These are phyloP conservation scores for Pocillopora verrucosa DNA, from an alignment of 64 coral and sea anemone species.

Conservation along the genomic window DNA sequence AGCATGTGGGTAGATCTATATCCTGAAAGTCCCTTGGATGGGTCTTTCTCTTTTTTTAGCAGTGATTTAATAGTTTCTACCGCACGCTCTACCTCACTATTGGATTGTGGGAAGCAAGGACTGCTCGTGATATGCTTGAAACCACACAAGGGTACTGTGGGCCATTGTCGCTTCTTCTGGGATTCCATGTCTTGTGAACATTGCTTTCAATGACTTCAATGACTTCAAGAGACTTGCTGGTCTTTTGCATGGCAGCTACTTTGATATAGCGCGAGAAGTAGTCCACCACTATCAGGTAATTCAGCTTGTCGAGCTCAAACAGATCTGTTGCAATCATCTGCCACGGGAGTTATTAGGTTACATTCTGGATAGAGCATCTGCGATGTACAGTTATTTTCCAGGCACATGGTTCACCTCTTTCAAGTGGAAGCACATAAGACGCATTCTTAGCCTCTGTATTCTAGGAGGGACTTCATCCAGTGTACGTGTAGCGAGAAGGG, in stretches of 20 bases:
- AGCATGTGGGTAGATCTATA: conserved; percentile 55
- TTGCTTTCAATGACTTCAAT: neutral
- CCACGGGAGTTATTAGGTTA: neutral
- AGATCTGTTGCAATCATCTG: conserved; percentile 19
- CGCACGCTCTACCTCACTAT: conserved; percentile 42
- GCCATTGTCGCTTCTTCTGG: neutral
- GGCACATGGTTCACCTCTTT: conserved; percentile 8
- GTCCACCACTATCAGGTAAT: conserved; percentile 4
- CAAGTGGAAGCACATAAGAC: conserved; percentile 52
- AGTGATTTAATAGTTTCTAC: conserved; percentile 46
- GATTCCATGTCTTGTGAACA: neutral
- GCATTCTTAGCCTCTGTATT: conserved; percentile 39
- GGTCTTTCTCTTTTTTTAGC: conserved; percentile 46
- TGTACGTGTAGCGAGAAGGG: conserved; percentile 5
- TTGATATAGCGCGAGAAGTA: conserved; percentile 3
- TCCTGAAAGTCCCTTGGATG: conserved; percentile 18
- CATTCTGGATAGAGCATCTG: conserved; percentile 37
- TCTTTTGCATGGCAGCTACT: conserved; percentile 8
- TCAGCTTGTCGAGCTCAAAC: neutral
- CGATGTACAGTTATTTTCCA: conserved; percentile 28
- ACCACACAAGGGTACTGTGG: neutral
- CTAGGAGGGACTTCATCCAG: conserved; percentile 28
- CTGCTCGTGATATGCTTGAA: neutral
- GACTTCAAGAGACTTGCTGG: neutral
- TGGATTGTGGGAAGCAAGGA: conserved; percentile 3